Conservation (phyloP, 1,140 invertebrate genomes). For the Drosophila ananassae region DNA sequence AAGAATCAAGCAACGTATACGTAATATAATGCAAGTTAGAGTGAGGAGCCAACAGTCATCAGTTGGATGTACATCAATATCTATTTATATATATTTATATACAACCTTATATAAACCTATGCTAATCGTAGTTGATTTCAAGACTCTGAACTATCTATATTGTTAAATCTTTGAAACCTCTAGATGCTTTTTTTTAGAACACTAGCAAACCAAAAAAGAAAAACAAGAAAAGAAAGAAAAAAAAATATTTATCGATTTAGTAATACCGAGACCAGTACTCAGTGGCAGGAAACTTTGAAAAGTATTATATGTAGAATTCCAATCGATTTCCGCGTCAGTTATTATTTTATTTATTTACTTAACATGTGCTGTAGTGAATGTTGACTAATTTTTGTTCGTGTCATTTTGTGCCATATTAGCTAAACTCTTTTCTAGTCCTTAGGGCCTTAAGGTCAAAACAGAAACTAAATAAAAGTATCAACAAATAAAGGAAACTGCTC, state of each 20-base stretch:
- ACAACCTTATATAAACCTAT: conserved; percentile 32
- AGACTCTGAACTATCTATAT: conserved; percentile 63
- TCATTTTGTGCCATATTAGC: conserved; percentile 74
- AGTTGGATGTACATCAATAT: conserved; percentile 43
- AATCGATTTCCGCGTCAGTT: conserved; percentile 46
- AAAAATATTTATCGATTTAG: conserved; percentile 29
- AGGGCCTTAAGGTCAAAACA: conserved; percentile 44
- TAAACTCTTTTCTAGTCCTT: conserved; percentile 50
- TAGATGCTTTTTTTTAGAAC: conserved; percentile 68
- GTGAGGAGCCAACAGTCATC: conserved; percentile 37
- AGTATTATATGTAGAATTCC: conserved; percentile 82
- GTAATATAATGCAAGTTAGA: conserved; percentile 38
- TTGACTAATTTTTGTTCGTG: conserved; percentile 70
- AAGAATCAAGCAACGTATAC: conserved; percentile 41
- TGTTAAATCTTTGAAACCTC: conserved; percentile 64
- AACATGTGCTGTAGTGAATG: conserved; percentile 79
- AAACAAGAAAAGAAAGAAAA: conserved; percentile 23
- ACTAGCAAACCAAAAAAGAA: conserved; percentile 37
- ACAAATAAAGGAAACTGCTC: conserved; percentile 9
- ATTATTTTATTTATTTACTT: conserved; percentile 52
- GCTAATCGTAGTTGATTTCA: conserved; percentile 64
- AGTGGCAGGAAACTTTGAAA: conserved; percentile 68
- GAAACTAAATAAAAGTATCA: conserved; percentile 10
- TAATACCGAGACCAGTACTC: conserved; percentile 75
- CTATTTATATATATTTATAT: conserved; percentile 22